Percentiles rank a stretch among this genome's conserved stretches.
Conservation (phyloP, 1,140 invertebrate species). For the Holcopasites calliopsidis region DNA sequence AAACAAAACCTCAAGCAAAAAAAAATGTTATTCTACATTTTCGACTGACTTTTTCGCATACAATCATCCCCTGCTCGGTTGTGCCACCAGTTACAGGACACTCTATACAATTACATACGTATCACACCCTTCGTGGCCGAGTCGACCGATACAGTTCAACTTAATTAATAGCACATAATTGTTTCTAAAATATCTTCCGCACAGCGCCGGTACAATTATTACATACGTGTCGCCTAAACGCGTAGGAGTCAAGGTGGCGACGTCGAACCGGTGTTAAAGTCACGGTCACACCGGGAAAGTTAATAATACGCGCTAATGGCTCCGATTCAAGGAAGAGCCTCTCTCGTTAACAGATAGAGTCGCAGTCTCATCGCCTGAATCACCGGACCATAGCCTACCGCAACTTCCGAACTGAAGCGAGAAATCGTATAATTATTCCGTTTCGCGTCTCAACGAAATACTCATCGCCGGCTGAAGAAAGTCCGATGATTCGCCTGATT, state of each 20-base stretch:
- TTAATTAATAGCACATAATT: too few relatives aligned
- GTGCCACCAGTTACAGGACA: too few relatives aligned
- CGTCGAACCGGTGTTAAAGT: constrained; percentile 5
- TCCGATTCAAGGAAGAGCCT: constrained; percentile 1
- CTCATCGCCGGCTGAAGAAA: not conserved
- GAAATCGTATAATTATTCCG: constrained; percentile 13
- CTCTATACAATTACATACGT: too few relatives aligned
- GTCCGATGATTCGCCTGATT: too few relatives aligned
- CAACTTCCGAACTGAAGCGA: not conserved
- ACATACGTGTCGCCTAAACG: not conserved
- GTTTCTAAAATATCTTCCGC: too few relatives aligned
- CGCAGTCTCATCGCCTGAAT: constrained; percentile 36
- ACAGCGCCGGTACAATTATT: not conserved
- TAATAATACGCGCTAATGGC: not conserved
- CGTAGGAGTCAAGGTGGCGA: constrained; percentile 26
- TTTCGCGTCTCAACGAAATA: not conserved
- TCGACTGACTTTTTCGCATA: too few relatives aligned
- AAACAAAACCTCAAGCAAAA: too few relatives aligned
- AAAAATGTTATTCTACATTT: too few relatives aligned
- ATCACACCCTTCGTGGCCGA: too few relatives aligned
- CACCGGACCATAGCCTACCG: constrained; percentile 24
- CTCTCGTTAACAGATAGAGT: not conserved
- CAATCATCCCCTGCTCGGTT: too few relatives aligned
- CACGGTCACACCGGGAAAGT: constrained; percentile 10
- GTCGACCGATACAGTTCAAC: too few relatives aligned